Percentiles rank a stretch among this genome's conserved stretches.
Conservation (phyloP, 2,113 vertebrate genomes). For the Rhagologus leucostigma region DNA sequence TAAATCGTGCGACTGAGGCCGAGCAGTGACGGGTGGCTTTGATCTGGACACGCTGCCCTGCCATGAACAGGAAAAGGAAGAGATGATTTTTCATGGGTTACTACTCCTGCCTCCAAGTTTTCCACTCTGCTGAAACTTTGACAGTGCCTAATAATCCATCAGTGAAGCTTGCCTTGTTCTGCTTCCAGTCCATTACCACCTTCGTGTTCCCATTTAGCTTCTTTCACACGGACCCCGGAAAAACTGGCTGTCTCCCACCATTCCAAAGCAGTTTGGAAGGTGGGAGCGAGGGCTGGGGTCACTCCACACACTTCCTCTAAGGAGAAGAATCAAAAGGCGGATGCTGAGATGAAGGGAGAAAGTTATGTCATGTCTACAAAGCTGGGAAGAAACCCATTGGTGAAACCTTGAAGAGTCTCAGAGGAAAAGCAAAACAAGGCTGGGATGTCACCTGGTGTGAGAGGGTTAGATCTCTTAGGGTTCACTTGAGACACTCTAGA, state of each 20-base stretch:
- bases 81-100: conserved; percentile 76
- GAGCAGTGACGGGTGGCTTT: conserved; percentile 64
- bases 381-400: not conserved
- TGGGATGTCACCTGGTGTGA: not conserved
- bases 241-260: not conserved
- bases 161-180: conserved; percentile 19
- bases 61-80: conserved; percentile 78
- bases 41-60: conserved; percentile 76
- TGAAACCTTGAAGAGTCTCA: not conserved
- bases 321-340: not conserved
- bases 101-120: conserved; percentile 71
- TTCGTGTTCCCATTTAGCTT: conserved; percentile 36
- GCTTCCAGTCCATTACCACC: conserved; percentile 39
- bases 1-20: conserved; percentile 44
- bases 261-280: not conserved
- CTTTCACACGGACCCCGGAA: conserved; percentile 52
- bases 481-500: not conserved
- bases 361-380: not conserved
- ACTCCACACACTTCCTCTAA: not conserved
- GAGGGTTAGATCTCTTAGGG: not conserved
- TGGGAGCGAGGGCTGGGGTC: not conserved
- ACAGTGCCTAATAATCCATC: conserved; percentile 78
- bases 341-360: not conserved
- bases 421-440: not conserved
- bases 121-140: conserved; percentile 79